Evolutionary conservation across 2,888 invertebrate species (phyloP), one percentile per base, ranked within the genome.

Genomic region (Gonocerus acuteangulatus): DNA sequence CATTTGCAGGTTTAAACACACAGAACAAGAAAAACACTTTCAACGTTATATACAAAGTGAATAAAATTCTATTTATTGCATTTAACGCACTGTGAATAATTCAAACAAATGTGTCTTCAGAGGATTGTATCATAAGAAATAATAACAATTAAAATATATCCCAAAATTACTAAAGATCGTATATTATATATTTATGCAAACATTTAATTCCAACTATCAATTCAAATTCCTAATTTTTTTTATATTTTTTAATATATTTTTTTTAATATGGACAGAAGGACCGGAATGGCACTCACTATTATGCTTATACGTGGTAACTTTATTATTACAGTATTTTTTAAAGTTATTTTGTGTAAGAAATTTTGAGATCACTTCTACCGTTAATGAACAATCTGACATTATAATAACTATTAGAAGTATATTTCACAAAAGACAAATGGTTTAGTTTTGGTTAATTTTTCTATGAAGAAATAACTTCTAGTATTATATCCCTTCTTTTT

Each of bases 211-310:
- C 27, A 27, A 27, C 27, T 27, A 27, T 27, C 27, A 27, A 27
- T 27, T 27, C 27, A 27, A 27, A 27, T 6, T 27, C 27, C 27
- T 27, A 27, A 27, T 27, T 27, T 27, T 27, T 27, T 27, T 27
- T 27, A 6, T 6, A 6, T 27, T 27, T 27, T 27, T 6, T 6
- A 6, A 6, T n/a, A 13, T 2, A 6, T 36, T 42, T 42, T 15
- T 42, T 21, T 42, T 22, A 54, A 21, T 34, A 23, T 22, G 42
- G 42, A 36, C 54, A 54, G 39, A 39, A 39, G 42, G 54, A 42
- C 21, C 18, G 36, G 19, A 54, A 54, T 54, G 54, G 54, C 54
- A 54, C 54, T 42, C 54, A 54, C 54, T 54, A 54, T 42, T 54
- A 42, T 23, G 36, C 23, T 6, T 21, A 54, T 42, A 48, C 19